Base-by-base conservation (phyloP, 2,797 vertebrate genomes). In the Bovichtus variegatus region DNA sequence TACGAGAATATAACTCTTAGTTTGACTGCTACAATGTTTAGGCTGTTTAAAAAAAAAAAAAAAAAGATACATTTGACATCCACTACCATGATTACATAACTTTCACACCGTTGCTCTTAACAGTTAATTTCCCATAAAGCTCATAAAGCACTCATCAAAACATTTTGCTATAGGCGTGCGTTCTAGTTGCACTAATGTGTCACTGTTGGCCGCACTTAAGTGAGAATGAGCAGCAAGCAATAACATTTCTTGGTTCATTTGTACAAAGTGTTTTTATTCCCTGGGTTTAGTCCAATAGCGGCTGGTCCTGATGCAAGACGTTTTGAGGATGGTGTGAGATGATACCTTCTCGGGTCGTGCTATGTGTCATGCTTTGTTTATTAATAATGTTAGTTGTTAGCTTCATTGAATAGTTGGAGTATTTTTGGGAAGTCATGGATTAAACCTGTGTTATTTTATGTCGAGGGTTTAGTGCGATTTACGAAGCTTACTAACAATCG, bases 81-180 rank as follows among this genome's bases (percentile, higher is more conserved):
- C 47, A 43, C 60, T 67, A 6, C 58, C 11, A 5, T 21, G 19
- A 70, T 87, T 87, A 76, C 47, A 62, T 84, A 89, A 90, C 74
- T 44, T 40, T 62, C 53, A 74, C 62, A 50, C 31, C 50, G 47
- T 78, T 83, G 71, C 64, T 78, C 53, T 86, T 60, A 71, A 79
- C 88, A 81, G 66, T 78, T 84, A 34, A 77, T 89, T 86, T 71
- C 46, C 29, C 59, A n/a, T n/a, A n/a, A n/a, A n/a, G 63, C 50
- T 64, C 63, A 70, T 89, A 87, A 89, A 89, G 73, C 40, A 29
- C 60, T 85, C 71, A 71, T 86, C 51, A 62, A 66, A 80, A 55
- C 36, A 51, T 76, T 85, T 72, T 59, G 57, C 69, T 65, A 62
- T 41, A 81, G 79, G 75, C 66, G 63, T 60, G 11, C 49, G 43